phyloP scores from a whole-genome alignment of 1,140 invertebrate genomes.

The Saccostrea glomerata region DNA sequence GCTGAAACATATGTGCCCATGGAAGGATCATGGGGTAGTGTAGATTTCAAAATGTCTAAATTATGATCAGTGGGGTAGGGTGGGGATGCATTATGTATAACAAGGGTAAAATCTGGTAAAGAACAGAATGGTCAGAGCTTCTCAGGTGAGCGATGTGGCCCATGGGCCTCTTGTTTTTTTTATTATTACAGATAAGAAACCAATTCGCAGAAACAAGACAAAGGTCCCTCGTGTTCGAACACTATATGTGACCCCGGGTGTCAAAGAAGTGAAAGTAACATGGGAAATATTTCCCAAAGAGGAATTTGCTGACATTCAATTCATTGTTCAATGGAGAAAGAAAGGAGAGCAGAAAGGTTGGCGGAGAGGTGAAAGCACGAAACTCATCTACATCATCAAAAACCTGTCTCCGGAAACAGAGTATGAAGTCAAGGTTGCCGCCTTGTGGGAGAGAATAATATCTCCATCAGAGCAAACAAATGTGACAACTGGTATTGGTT shows the following conservation, averaged over 20 bases:
- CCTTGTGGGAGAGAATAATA: not conserved
- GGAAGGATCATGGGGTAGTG: no score
- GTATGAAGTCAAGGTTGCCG: not conserved
- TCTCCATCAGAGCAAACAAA: not conserved
- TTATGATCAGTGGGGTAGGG: no score
- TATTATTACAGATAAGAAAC: slow-evolving; percentile 3
- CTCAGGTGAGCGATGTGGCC: no score
- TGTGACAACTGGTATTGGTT: not conserved
- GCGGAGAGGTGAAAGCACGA: slow-evolving; percentile 2
- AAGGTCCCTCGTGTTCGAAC: not conserved
- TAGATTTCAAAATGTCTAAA: no score
- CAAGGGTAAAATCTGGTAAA: no score
- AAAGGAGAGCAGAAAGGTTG: not conserved
- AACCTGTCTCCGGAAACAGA: slow-evolving; percentile 1
- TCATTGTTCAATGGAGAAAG: slow-evolving; percentile 19
- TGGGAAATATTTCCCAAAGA: slow-evolving; percentile 3
- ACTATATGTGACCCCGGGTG: not conserved
- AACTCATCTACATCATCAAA: not conserved
- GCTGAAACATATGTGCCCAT: no score
- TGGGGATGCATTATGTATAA: no score
- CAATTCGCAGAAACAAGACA: not conserved
- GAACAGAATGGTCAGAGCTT: no score
- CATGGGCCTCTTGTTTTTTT: no score
- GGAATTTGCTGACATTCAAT: not conserved
- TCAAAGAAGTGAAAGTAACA: not conserved